Base-by-base conservation (phyloP, 2,113 vertebrate species). In the Oncorhynchus nerka region DNA sequence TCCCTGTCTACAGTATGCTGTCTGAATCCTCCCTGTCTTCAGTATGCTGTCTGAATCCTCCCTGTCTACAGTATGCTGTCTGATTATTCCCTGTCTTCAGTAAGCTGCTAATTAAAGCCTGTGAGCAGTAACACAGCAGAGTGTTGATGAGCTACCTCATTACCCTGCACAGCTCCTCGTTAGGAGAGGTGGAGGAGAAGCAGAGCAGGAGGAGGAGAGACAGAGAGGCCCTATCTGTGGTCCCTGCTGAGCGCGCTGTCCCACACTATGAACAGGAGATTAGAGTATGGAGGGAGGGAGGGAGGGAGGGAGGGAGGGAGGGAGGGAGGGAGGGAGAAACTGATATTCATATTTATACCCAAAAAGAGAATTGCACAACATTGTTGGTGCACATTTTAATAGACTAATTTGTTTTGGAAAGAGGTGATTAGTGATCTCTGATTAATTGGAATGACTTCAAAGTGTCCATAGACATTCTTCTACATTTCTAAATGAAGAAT, bases 131-230 rank as follows among this genome's bases (percentile, higher is more conserved):
- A 16, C 51, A 16, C 51, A 13, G 16, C 16, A 5, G 51, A 85
- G 95, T 95, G 95, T 95, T 97, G 96, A 97, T 96, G 94, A 96
- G 93, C 90, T 93, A 86, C 87, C 91, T 94, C 94, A 96, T 96
- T 95, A 89, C 91, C 89, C 92, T 91, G 76, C 87, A 93, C 93
- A 89, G 93, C 92, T 90, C 90, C 93, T 96, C 93, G 95, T 96
- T 96, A 92, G 81, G 86, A 89, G 80, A 88, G 85, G 82, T 77
- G 83, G 78, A 79, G 83, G 82, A 80, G 83, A 78, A 79, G 83
- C 79, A 80, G 82, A 77, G 83, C 76, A 7, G 51, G 86, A 87
- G 84, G 74, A 9, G 22, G 62, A 32, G 62, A 66, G 26, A 79
- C 81, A 71, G 75, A 78, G 75, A 73, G 71, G 82, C 82, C 83